phyloP scores from a whole-genome alignment of 2,888 invertebrate species.

The Nomada ferruginata region DNA sequence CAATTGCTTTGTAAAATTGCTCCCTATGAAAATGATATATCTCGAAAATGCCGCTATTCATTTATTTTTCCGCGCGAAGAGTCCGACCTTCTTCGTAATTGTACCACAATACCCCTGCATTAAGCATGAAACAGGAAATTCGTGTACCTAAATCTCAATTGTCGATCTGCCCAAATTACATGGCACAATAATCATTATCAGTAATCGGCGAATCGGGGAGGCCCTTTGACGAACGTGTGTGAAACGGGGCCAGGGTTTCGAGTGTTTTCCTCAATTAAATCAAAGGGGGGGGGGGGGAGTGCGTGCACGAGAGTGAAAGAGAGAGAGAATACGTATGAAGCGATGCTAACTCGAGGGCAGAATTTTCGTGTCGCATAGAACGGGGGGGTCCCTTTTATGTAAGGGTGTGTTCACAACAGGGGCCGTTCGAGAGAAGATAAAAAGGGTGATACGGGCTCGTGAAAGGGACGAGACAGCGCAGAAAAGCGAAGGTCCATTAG shows the following conservation, averaged over 20 bases:
- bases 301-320: neutral
- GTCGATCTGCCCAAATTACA: no score
- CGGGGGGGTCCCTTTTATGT: slow-evolving; percentile 25
- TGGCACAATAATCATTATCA: neutral
- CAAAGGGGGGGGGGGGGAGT: slow-evolving; percentile 21
- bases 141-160: no score
- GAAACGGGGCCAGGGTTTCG: slow-evolving; percentile 1
- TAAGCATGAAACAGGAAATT: no score
- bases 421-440: slow-evolving; percentile 50
- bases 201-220: neutral
- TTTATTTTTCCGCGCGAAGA: no score
- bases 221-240: neutral
- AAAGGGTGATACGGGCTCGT: slow-evolving; percentile 58
- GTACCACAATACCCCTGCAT: no score
- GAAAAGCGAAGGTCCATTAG: slow-evolving; percentile 66
- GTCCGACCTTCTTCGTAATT: no score
- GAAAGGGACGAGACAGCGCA: slow-evolving; percentile 53
- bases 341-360: slow-evolving; percentile 61
- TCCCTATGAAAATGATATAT: no score
- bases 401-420: slow-evolving; percentile 55
- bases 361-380: slow-evolving; percentile 70
- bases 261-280: slow-evolving; percentile 72
- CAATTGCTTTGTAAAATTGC: no score
- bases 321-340: neutral
- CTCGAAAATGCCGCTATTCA: no score